Conservation (phyloP, 2,797 vertebrate genomes). For the Mionectes olivaceus region DNA sequence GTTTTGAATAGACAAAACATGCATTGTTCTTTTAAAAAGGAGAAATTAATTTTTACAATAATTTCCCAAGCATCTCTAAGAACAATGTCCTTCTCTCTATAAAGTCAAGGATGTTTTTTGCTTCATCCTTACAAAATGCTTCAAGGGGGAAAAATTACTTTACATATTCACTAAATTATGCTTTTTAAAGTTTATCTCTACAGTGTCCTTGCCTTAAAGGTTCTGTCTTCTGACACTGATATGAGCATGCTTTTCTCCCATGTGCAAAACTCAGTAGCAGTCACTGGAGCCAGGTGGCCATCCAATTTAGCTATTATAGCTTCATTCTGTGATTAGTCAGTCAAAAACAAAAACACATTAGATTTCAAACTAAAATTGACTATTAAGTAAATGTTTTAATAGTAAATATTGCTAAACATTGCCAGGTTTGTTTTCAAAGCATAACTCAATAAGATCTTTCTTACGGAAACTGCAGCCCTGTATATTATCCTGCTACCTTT, state of each 20-base stretch:
- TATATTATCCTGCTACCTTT: not conserved
- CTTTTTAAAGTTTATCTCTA: not conserved
- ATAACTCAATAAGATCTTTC: not conserved
- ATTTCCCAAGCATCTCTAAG: not conserved
- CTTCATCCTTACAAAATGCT: not conserved
- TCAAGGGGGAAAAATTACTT: not conserved
- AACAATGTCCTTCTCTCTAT: not conserved
- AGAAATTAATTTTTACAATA: not conserved
- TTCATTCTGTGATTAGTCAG: slow-evolving; percentile 49
- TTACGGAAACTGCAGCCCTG: not conserved
- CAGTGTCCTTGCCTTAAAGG: slow-evolving; percentile 84
- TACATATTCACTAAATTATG: not conserved
- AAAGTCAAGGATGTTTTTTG: not conserved
- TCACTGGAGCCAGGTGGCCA: slow-evolving; percentile 84
- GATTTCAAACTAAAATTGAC: not conserved
- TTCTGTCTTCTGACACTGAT: slow-evolving; percentile 90
- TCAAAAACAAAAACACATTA: not conserved
- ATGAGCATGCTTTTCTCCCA: slow-evolving; percentile 82
- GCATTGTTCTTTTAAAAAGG: not conserved
- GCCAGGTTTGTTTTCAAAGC: not conserved
- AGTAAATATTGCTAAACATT: not conserved
- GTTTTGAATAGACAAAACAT: not conserved
- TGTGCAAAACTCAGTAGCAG: slow-evolving; percentile 87
- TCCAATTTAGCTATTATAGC: slow-evolving; percentile 74
- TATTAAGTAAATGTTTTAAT: not conserved